phyloP scores from a whole-genome alignment of 2,797 vertebrate species.

The Gastrophryne carolinensis region DNA sequence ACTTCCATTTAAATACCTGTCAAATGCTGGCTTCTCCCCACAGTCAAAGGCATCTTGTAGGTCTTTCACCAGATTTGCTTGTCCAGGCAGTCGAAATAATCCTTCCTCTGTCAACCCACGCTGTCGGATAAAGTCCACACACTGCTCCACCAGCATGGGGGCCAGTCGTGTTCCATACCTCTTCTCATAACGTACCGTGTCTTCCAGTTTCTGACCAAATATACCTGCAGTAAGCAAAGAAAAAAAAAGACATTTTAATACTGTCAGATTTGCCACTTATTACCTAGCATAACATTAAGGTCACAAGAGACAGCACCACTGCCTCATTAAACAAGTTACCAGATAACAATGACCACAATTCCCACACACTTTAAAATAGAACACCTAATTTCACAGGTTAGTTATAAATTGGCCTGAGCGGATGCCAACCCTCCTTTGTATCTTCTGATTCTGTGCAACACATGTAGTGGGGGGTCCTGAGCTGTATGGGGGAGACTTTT shows the following conservation, averaged over 20 bases:
- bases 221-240: slow-evolving; percentile 75
- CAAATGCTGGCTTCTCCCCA: slow-evolving; percentile 94
- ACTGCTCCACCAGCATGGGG: slow-evolving; percentile 95
- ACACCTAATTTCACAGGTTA: too few species aligned
- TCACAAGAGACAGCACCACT: too few species aligned
- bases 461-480: too few species aligned
- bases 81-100: slow-evolving; percentile 90
- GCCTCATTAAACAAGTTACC: too few species aligned
- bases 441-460: too few species aligned
- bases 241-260: not conserved
- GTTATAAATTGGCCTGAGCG: too few species aligned
- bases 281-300: too few species aligned
- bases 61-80: slow-evolving; percentile 96
- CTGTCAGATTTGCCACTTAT: too few species aligned
- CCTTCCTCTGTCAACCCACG: slow-evolving; percentile 91
- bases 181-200: slow-evolving; percentile 90
- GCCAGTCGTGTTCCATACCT: slow-evolving; percentile 88
- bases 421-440: too few species aligned
- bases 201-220: slow-evolving; percentile 96
- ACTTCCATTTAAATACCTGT: slow-evolving; percentile 89
- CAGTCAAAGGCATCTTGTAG: slow-evolving; percentile 96
- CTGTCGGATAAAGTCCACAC: slow-evolving; percentile 92
- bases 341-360: too few species aligned
- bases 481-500: too few species aligned
- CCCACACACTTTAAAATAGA: too few species aligned